These are phyloP conservation scores for Accipiter cooperii DNA, from an alignment of 2,113 vertebrate species.

Conservation along the genomic window DNA sequence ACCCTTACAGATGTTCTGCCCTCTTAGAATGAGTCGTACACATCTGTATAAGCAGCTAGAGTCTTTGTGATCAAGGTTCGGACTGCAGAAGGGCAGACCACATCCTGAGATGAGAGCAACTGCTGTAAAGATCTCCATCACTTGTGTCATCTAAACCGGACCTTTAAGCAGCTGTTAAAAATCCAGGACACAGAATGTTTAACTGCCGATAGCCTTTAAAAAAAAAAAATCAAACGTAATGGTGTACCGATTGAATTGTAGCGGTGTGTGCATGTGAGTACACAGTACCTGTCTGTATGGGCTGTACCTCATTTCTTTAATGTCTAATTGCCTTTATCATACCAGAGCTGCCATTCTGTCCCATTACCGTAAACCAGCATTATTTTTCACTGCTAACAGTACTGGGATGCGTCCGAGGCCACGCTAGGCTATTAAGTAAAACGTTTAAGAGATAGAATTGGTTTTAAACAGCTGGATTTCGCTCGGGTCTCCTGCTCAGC, in stretches of 20 bases:
- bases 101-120: not conserved
- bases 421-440: not conserved
- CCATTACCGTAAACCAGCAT: not conserved
- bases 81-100: not conserved
- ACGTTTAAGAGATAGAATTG: not conserved
- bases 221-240: not conserved
- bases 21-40: not conserved
- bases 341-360: not conserved
- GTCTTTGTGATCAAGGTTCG: not conserved
- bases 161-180: not conserved
- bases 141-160: not conserved
- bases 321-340: not conserved
- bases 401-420: not conserved
- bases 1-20: not conserved
- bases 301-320: not conserved
- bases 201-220: not conserved
- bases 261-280: fast-evolving
- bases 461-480: not conserved
- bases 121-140: not conserved
- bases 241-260: fast-evolving
- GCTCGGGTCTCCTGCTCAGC: not conserved
- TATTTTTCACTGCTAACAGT: not conserved
- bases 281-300: fast-evolving
- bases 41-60: not conserved
- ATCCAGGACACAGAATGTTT: not conserved